Percentiles rank a stretch among this genome's conserved stretches.
phyloP scores from a whole-genome alignment of 2,888 invertebrate species.

The Ichneumon xanthorius region DNA sequence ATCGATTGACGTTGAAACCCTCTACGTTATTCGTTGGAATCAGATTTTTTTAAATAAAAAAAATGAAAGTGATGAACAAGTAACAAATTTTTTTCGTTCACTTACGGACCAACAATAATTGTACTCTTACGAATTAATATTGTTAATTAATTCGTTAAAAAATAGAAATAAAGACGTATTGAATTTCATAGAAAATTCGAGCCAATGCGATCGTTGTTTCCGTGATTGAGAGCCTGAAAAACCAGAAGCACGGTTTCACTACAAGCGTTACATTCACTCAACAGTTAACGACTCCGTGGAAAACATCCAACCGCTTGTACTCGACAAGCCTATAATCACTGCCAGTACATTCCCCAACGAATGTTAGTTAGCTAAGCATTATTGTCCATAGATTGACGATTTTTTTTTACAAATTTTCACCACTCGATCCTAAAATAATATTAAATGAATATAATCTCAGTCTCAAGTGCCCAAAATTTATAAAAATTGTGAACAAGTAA shows the following conservation, averaged over 20 bases:
- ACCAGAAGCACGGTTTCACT: not conserved
- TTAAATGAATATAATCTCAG: too few relatives aligned
- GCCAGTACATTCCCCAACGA: conserved; percentile 6
- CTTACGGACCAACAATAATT: too few relatives aligned
- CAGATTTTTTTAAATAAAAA: too few relatives aligned
- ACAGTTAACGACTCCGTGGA: conserved; percentile 6
- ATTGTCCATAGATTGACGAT: conserved; percentile 28
- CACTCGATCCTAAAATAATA: too few relatives aligned
- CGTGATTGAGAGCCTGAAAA: not conserved
- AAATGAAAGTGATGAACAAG: too few relatives aligned
- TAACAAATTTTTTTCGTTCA: too few relatives aligned
- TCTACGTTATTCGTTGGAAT: not conserved
- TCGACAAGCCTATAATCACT: conserved; percentile 40
- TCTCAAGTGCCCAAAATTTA: too few relatives aligned
- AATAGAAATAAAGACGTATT: too few relatives aligned
- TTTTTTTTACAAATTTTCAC: too few relatives aligned
- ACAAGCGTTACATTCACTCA: not conserved
- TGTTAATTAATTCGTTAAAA: too few relatives aligned
- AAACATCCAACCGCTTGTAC: conserved; percentile 24
- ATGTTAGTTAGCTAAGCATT: conserved; percentile 25
- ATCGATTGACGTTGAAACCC: conserved; percentile 25
- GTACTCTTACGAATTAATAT: too few relatives aligned
- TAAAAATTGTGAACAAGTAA: too few relatives aligned
- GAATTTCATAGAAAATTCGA: not conserved
- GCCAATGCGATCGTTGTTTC: not conserved